Base-by-base conservation (phyloP, 2,113 vertebrate species). In the Antennarius striatus region DNA sequence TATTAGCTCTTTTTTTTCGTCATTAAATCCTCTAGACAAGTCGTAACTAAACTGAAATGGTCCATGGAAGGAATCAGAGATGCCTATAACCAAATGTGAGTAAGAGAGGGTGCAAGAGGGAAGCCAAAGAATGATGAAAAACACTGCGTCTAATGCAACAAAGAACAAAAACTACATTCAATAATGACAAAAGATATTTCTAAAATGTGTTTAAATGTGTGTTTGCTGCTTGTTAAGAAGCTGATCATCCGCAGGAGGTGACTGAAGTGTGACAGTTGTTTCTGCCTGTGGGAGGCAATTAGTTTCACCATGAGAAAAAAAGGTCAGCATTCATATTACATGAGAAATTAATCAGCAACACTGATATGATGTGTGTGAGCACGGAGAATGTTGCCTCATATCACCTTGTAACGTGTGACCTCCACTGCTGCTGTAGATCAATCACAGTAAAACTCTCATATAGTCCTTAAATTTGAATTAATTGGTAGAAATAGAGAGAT, bases 261-360 rank as follows among this genome's bases (percentile, higher is more conserved):
- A 13, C 51, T 51, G 67, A 0, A 36, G 32, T 36, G 5, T 61
- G 8, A 6, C 0, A 45, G 68, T 68, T 68, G 62, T 49, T 36
- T 56, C 55, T 30, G 39, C 63, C 73, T 42, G 15, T 53, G 51
- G 73, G 77, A 68, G 32, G 77, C 67, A 71, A 84, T 84, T 77
- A 80, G 50, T 54, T 53, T 2, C 67, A 79, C 48, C 11, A 12
- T 10, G 4, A 42, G 28, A 70, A 6, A 47, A 51, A 56, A 75
- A 79, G 77, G 66, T 77, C 67, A 50, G 5, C 73, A 77, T 77
- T 15, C 56, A 71, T 74, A 73, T 71, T 68, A 63, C 11, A 79
- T 59, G 73, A 74, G 56, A 60, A 74, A 71, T 72, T 63, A 82
- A 68, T 17, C 55, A 39, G 63, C 0, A 10, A 15, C 28, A 40